Base-by-base conservation (phyloP, 2,113 vertebrate genomes). In the Cinclus mexicanus region DNA sequence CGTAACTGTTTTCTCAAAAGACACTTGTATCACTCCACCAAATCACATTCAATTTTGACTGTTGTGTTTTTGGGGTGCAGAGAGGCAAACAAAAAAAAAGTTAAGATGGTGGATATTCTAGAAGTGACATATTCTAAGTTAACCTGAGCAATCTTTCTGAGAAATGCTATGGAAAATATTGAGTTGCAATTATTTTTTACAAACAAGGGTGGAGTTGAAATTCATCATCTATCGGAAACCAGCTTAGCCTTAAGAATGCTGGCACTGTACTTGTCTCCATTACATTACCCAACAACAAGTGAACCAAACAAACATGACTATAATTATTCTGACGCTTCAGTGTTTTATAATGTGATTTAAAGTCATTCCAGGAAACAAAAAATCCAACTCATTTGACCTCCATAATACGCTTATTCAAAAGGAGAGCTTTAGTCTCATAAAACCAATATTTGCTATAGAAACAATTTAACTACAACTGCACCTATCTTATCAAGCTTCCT, bases 201-300 rank as follows among this genome's bases (percentile, higher is more conserved):
- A 96, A 94, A 67, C 52, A 93, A 90, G n/a, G 93, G 94, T 93
- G 87, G 75, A 83, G 92, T 33, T 60, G 44, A 55, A 94, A 88
- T 65, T 74, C 59, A 77, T 55, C 83, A 88, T 14, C 0, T 1
- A 79, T 59, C 31, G 0, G 82, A 89, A 55, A 85, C 20, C 70
- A 92, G 61, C n/a, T 74, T 28, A 85, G 35, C 46, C 75, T 63
- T 59, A 67, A 80, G 80, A 85, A 91, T 55, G 55, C 31, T 21
- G 85, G 33, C 88, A 64, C n/a, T 91, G 61, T 80, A 23, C 88
- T 90, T 77, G 42, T 44, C 85, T 88, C 79, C 71, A 70, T 61
- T 56, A 52, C 31, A 33, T 84, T 94, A 59, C 42, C 46, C 46
- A 89, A 75, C 33, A 78, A 56, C 65, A 94, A 0, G 1, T 47